phyloP scores from a whole-genome alignment of 2,888 invertebrate species.

The Parthenolecanium corni region DNA sequence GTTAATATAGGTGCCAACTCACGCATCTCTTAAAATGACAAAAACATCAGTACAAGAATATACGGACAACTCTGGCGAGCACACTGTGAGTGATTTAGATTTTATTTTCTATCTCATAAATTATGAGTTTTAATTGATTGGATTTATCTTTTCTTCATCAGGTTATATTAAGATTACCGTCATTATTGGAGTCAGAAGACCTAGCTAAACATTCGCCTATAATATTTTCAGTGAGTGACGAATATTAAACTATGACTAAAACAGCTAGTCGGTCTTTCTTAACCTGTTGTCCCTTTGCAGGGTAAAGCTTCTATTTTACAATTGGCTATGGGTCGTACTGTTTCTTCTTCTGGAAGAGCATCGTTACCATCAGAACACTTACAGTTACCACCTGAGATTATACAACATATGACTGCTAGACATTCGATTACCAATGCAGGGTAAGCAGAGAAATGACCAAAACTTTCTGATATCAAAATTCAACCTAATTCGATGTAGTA shows the following conservation, averaged over 20 bases:
- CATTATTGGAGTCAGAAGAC: conserved; percentile 58
- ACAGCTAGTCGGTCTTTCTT: too few relatives aligned
- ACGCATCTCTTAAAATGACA: not conserved
- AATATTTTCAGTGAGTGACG: conserved; percentile 19
- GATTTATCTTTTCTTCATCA: conserved; percentile 35
- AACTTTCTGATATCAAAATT: not conserved
- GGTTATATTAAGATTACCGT: conserved; percentile 73
- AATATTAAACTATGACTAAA: not conserved
- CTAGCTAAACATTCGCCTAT: conserved; percentile 10
- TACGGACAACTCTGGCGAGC: conserved; percentile 16
- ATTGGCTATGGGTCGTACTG: conserved; percentile 20
- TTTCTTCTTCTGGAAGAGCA: conserved; percentile 11
- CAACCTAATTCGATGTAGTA: too few relatives aligned
- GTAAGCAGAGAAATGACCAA: not conserved
- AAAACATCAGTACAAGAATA: conserved; percentile 15
- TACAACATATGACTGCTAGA: conserved; percentile 20
- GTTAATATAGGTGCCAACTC: too few relatives aligned
- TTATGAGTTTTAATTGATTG: not conserved
- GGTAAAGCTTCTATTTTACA: conserved; percentile 24
- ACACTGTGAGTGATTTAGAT: conserved; percentile 15
- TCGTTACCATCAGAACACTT: conserved; percentile 26
- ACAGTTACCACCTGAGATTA: conserved; percentile 24
- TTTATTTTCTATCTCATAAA: not conserved
- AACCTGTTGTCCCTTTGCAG: not conserved
- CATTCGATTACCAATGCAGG: conserved; percentile 25